Evolutionary conservation across 2,113 vertebrate species (phyloP).

Genomic region (Megaleporinus macrocephalus): DNA sequence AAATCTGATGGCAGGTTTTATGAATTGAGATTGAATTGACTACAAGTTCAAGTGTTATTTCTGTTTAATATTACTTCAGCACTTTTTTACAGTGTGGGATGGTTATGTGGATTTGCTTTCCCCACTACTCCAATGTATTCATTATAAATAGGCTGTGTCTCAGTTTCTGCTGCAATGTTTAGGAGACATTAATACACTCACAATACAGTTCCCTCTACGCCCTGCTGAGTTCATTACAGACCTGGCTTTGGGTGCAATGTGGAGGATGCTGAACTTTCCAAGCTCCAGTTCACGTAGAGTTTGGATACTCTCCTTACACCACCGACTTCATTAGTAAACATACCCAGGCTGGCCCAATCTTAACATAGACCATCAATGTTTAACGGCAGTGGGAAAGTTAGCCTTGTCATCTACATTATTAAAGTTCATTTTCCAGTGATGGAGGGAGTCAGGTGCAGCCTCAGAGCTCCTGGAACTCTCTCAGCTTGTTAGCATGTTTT

Average conservation of each 20-base stretch:
- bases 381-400: conserved; percentile 45
- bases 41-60: too few relatives aligned
- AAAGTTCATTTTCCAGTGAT: conserved; percentile 40
- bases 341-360: conserved; percentile 43
- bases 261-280: conserved; percentile 18
- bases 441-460: not conserved
- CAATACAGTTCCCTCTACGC: not conserved
- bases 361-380: conserved; percentile 49
- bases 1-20: too few relatives aligned
- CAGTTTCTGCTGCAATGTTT: not conserved
- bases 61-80: too few relatives aligned
- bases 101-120: too few relatives aligned
- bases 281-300: not conserved
- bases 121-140: too few relatives aligned
- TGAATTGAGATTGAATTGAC: too few relatives aligned
- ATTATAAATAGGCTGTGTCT: too few relatives aligned
- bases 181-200: not conserved
- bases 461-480: not conserved
- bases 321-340: conserved; percentile 53
- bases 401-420: conserved; percentile 49
- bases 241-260: not conserved
- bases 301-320: conserved; percentile 25
- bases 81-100: too few relatives aligned
- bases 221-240: not conserved
- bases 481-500: not conserved